Conservation (phyloP, 2,113 vertebrate genomes). For the Calyptommatus sinebrachiatus region DNA sequence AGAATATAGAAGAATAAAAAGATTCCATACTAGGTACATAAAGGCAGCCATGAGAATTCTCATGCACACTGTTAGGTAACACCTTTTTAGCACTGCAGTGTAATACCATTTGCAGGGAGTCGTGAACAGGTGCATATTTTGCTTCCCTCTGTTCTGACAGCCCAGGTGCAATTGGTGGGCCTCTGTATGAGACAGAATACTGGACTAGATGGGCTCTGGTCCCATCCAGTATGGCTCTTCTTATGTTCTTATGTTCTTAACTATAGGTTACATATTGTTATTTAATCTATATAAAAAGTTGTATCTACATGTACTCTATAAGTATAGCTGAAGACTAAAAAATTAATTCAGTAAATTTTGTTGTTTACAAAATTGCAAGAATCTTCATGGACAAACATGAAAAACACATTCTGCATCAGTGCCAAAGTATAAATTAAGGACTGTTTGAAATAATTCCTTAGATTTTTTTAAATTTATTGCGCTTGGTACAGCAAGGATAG, state of each 20-base stretch:
- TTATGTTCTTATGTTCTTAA: too few species aligned
- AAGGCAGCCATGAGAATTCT: neutral
- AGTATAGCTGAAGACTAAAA: neutral
- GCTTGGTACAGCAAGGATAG: slow-evolving; percentile 34
- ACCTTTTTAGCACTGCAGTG: neutral
- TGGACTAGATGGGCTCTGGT: too few species aligned
- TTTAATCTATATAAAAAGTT: neutral
- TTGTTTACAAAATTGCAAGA: neutral
- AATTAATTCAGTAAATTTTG: slow-evolving; percentile 6
- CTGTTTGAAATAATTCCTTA: slow-evolving; percentile 2
- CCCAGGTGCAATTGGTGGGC: too few species aligned
- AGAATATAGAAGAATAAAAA: neutral
- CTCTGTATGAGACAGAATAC: too few species aligned
- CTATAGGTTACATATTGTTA: neutral
- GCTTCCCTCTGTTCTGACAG: too few species aligned
- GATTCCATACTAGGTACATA: neutral
- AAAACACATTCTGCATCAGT: neutral
- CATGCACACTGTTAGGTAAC: neutral
- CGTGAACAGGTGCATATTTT: too few species aligned
- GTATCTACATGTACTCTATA: neutral
- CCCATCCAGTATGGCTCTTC: too few species aligned
- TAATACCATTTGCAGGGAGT: too few species aligned
- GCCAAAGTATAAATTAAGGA: slow-evolving; percentile 11
- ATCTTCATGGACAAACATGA: accelerated
- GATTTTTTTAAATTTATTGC: slow-evolving; percentile 29